phyloP scores from a whole-genome alignment of 1,140 invertebrate species.

The Drosophila varians region DNA sequence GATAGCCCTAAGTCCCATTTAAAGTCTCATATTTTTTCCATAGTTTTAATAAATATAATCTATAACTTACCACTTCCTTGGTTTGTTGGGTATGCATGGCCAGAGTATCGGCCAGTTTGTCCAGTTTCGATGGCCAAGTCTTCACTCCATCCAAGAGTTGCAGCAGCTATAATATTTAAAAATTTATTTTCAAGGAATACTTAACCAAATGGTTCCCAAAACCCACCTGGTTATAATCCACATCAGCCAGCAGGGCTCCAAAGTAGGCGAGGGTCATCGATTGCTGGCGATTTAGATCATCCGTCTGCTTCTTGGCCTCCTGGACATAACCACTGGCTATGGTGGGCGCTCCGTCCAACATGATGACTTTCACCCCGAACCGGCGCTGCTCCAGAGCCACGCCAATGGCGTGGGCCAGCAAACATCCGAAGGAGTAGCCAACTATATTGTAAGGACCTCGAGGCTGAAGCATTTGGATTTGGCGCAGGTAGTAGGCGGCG shows the following conservation, averaged over 20 bases:
- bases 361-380: constrained; percentile 87
- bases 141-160: constrained; percentile 83
- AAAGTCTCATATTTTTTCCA: no score
- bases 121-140: constrained; percentile 83
- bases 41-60: not conserved
- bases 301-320: constrained; percentile 85
- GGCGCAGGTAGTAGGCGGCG: constrained; percentile 91
- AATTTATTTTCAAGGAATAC: constrained; percentile 9
- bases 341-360: constrained; percentile 95
- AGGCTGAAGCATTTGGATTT: constrained; percentile 90
- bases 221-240: constrained; percentile 86
- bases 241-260: constrained; percentile 90
- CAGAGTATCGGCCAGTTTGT: constrained; percentile 85
- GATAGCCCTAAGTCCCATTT: no score
- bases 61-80: constrained; percentile 68
- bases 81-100: constrained; percentile 65
- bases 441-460: constrained; percentile 93
- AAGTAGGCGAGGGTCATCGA: constrained; percentile 92
- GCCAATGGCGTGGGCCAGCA: constrained; percentile 97
- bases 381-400: constrained; percentile 90
- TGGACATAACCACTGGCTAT: constrained; percentile 93
- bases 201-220: not conserved
- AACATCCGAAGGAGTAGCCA: constrained; percentile 97
- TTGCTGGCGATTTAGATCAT: constrained; percentile 85
- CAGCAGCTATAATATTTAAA: constrained; percentile 40